These are phyloP conservation scores for Ptychoptera contaminata DNA, from an alignment of 2,888 invertebrate species.

Conservation along the genomic window DNA sequence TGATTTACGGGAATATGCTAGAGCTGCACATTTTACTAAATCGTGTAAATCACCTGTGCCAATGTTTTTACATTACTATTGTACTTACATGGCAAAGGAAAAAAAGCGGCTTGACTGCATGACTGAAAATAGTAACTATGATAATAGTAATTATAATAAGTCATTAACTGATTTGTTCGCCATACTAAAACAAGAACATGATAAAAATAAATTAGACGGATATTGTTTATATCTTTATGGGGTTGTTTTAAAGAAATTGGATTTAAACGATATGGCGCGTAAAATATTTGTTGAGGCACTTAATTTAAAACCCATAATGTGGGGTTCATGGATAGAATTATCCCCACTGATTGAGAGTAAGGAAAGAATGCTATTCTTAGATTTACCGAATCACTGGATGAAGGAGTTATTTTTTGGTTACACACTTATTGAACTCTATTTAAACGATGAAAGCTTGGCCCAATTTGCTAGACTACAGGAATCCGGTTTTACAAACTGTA, in stretches of 20 bases:
- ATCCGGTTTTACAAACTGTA: conserved; percentile 72
- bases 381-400: conserved; percentile 84
- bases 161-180: conserved; percentile 39
- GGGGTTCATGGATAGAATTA: conserved; percentile 92
- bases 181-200: conserved; percentile 40
- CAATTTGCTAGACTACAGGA: conserved; percentile 61
- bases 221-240: conserved; percentile 82
- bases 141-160: conserved; percentile 25
- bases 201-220: conserved; percentile 58
- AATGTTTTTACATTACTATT: conserved; percentile 71
- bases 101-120: conserved; percentile 78
- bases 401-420: conserved; percentile 83
- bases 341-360: conserved; percentile 70
- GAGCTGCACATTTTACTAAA: conserved; percentile 66
- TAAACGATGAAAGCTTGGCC: conserved; percentile 78
- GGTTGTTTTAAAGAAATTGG: conserved; percentile 73
- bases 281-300: conserved; percentile 66
- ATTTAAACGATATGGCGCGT: conserved; percentile 61
- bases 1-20: conserved; percentile 77
- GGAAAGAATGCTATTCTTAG: conserved; percentile 49
- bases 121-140: conserved; percentile 39
- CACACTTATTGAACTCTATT: conserved; percentile 74
- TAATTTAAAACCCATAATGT: conserved; percentile 65
- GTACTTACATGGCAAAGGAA: conserved; percentile 76
- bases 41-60: conserved; percentile 53